Evolutionary conservation across 2,888 invertebrate genomes (phyloP).

Genomic region (Tineola bisselliella): DNA sequence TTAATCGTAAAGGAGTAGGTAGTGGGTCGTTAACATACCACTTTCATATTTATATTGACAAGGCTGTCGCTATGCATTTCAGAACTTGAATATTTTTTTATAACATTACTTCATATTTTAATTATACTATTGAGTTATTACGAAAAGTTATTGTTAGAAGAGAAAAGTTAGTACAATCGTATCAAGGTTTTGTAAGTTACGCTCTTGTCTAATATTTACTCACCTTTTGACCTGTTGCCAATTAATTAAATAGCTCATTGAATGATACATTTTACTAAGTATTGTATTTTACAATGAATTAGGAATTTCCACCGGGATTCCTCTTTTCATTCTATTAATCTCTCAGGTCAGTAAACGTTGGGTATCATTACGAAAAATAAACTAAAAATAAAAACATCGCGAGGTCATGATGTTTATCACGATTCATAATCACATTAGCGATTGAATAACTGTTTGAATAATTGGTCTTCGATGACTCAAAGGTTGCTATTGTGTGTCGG

Average conservation of each 20-base stretch:
- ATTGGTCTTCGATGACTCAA: neutral
- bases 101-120: neutral
- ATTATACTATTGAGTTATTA: neutral
- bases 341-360: too few species aligned
- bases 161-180: neutral
- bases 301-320: too few species aligned
- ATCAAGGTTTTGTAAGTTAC: neutral
- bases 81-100: conserved; percentile 1
- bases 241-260: too few species aligned
- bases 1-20: conserved; percentile 1
- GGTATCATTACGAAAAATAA: too few species aligned
- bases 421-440: neutral
- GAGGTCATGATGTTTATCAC: too few species aligned
- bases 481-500: neutral
- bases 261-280: too few species aligned
- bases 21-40: neutral
- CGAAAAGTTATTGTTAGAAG: neutral
- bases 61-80: conserved; percentile 8
- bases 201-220: neutral
- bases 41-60: conserved; percentile 9
- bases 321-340: too few species aligned
- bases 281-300: too few species aligned
- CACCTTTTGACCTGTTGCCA: neutral
- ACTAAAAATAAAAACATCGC: too few species aligned
- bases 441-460: neutral